phyloP scores from a whole-genome alignment of 2,113 vertebrate genomes.

The Smithornis capensis region DNA sequence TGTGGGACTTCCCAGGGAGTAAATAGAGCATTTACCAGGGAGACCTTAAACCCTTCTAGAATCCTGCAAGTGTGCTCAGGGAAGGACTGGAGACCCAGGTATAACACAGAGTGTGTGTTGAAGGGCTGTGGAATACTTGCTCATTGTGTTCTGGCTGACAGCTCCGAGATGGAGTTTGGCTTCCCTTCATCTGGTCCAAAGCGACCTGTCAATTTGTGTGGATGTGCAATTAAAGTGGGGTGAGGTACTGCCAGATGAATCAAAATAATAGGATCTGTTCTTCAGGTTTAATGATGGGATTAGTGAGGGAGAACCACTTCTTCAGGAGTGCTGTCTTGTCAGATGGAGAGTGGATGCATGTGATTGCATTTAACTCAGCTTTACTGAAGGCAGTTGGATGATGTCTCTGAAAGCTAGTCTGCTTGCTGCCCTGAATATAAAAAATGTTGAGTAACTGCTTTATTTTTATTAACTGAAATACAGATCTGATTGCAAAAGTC shows the following conservation, averaged over 20 bases:
- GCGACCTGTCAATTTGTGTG: fast-evolving
- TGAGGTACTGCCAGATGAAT: background rate
- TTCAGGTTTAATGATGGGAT: background rate
- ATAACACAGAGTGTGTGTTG: background rate
- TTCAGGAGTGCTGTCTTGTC: background rate
- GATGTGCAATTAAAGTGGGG: background rate
- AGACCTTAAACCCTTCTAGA: background rate
- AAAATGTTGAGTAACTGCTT: slow-evolving; percentile 6
- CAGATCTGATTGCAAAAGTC: background rate
- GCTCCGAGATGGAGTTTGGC: background rate
- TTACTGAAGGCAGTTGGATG: background rate
- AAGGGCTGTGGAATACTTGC: background rate
- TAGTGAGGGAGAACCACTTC: background rate
- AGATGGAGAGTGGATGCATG: background rate
- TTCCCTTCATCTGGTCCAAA: background rate
- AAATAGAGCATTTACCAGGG: slow-evolving; percentile 5
- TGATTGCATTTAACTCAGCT: background rate
- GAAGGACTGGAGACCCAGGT: background rate
- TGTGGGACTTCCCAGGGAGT: slow-evolving; percentile 2
- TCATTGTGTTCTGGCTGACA: background rate
- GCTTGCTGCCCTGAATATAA: background rate
- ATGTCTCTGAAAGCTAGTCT: background rate
- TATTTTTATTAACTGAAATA: slow-evolving; percentile 12
- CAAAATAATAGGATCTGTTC: background rate
- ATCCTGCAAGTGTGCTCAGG: background rate